These are phyloP conservation scores for Drepana arcuata DNA, from an alignment of 1,140 invertebrate species.

Conservation along the genomic window DNA sequence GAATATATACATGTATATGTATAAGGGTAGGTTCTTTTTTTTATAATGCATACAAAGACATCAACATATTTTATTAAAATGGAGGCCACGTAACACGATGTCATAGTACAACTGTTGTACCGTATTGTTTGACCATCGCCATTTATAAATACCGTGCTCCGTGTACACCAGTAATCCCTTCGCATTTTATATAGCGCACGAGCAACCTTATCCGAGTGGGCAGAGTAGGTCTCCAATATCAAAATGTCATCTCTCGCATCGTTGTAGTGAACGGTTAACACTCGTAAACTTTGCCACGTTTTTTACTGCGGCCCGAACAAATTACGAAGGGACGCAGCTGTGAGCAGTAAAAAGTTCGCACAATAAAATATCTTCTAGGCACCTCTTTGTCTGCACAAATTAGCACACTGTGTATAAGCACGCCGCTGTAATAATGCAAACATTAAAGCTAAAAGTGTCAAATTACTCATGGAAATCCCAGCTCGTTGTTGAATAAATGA, in stretches of 20 bases:
- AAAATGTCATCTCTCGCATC: background rate
- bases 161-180: no score
- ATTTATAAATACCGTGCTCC: no score
- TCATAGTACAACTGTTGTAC: no score
- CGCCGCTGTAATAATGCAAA: constrained; percentile 5
- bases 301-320: constrained; percentile 20
- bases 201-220: no score
- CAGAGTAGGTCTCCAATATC: background rate
- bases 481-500: constrained; percentile 55
- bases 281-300: constrained; percentile 20
- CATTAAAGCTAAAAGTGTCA: constrained; percentile 9
- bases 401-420: background rate
- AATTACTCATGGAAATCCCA: constrained; percentile 28
- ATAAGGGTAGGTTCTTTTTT: no score
- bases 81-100: no score
- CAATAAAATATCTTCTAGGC: constrained; percentile 31
- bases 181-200: no score
- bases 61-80: no score
- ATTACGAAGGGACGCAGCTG: constrained; percentile 26
- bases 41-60: no score
- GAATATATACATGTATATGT: no score
- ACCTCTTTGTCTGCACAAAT: constrained; percentile 7
- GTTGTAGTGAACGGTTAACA: constrained; percentile 14
- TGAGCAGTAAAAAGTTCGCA: constrained; percentile 36
- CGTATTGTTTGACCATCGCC: no score